These are phyloP conservation scores for Drosophila suzukii DNA, from an alignment of 1,140 invertebrate species.

Conservation along the genomic window DNA sequence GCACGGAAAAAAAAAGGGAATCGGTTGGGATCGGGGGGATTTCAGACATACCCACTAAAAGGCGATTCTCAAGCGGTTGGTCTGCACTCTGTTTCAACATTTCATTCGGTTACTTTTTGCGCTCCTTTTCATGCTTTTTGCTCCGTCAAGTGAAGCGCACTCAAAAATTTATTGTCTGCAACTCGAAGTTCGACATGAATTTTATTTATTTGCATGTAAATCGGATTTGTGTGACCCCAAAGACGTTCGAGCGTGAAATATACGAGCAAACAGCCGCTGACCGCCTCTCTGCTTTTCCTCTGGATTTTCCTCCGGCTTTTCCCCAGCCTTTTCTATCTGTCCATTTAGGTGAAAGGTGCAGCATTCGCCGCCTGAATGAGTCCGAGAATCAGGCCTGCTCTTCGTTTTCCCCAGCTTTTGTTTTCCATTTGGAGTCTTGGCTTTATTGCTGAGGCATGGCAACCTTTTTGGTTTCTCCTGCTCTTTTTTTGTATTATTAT, in stretches of 20 bases:
- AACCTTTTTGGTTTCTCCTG: slow-evolving; percentile 22
- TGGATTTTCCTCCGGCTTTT: slow-evolving; percentile 3
- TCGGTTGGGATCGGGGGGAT: background rate
- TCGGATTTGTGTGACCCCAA: slow-evolving; percentile 83
- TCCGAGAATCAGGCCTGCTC: slow-evolving; percentile 37
- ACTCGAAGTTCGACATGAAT: slow-evolving; percentile 82
- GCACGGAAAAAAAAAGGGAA: slow-evolving; percentile 3
- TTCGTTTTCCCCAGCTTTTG: slow-evolving; percentile 38
- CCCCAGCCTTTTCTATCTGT: slow-evolving; percentile 22
- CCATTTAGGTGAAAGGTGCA: slow-evolving; percentile 52
- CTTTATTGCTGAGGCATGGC: slow-evolving; percentile 44
- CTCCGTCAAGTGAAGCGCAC: slow-evolving; percentile 65
- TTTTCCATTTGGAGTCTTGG: slow-evolving; percentile 48
- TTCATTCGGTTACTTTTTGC: slow-evolving; percentile 24
- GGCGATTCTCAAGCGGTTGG: slow-evolving; percentile 42
- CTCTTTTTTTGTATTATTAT: background rate
- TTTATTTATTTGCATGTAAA: slow-evolving; percentile 84
- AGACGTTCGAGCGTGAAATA: slow-evolving; percentile 78
- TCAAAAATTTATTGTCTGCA: slow-evolving; percentile 83
- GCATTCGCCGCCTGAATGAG: slow-evolving; percentile 51
- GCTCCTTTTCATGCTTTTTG: slow-evolving; percentile 28
- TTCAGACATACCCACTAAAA: slow-evolving; percentile 22
- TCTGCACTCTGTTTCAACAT: slow-evolving; percentile 31
- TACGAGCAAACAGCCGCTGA: slow-evolving; percentile 66
- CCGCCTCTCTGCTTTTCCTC: slow-evolving; percentile 10